Conservation (phyloP, 2,888 invertebrate genomes). For the Abscondita cerata region DNA sequence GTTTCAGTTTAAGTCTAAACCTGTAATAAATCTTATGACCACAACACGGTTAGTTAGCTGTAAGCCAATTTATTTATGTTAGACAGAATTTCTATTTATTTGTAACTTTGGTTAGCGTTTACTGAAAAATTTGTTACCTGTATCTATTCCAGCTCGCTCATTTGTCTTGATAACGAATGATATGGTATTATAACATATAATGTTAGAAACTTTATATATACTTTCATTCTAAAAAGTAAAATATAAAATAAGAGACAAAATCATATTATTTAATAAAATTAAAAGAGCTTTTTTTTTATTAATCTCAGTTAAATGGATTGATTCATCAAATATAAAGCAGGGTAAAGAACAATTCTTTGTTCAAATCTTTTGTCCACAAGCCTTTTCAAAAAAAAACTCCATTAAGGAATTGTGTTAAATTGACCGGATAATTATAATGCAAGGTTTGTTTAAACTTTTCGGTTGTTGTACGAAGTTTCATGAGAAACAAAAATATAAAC, state of each 20-base stretch:
- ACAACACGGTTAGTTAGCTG: conserved; percentile 52
- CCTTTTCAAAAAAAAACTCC: conserved; percentile 10
- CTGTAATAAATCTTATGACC: conserved; percentile 56
- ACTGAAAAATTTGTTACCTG: conserved; percentile 32
- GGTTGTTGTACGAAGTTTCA: no score
- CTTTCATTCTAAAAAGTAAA: neutral
- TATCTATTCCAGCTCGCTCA: conserved; percentile 28
- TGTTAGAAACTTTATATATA: neutral
- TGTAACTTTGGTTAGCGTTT: conserved; percentile 34
- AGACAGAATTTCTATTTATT: conserved; percentile 48
- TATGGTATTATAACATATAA: neutral
- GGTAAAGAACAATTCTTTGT: conserved; percentile 14
- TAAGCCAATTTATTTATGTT: conserved; percentile 52
- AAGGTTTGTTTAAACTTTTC: no score
- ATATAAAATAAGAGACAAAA: neutral
- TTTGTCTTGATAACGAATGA: conserved; percentile 34
- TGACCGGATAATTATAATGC: no score
- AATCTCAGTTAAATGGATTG: conserved; percentile 18
- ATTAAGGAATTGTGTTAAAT: conserved; percentile 6
- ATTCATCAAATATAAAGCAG: conserved; percentile 1
- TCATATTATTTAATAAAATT: neutral
- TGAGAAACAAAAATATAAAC: no score
- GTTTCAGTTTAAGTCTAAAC: conserved; percentile 49
- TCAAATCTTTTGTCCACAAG: conserved; percentile 5
- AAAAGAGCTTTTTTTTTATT: conserved; percentile 15